Percentiles rank a stretch among this genome's conserved stretches.
phyloP scores from a whole-genome alignment of 1,140 invertebrate species.

The Polyergus mexicanus region DNA sequence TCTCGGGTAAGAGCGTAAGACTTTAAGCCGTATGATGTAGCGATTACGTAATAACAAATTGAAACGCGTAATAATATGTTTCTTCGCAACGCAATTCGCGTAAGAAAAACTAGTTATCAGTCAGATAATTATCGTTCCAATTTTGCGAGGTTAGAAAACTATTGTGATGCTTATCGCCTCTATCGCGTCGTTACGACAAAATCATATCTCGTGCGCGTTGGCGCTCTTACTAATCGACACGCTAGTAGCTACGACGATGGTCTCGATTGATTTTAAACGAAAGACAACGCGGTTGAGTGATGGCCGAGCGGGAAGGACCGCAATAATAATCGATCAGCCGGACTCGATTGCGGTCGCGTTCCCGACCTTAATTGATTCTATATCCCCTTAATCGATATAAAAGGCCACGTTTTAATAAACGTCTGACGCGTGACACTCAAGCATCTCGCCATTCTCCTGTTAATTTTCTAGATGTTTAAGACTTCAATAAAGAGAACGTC shows the following conservation, averaged over 20 bases:
- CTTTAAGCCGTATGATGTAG: background rate
- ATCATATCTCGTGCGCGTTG: slow-evolving; percentile 22
- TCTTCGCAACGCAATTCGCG: background rate
- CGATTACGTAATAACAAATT: slow-evolving; percentile 13
- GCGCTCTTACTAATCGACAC: slow-evolving; percentile 55
- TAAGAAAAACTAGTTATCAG: slow-evolving; percentile 33
- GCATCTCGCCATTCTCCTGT: background rate
- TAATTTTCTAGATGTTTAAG: slow-evolving; percentile 43
- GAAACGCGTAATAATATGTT: slow-evolving; percentile 26
- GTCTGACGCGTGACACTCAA: slow-evolving; percentile 29
- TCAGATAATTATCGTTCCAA: slow-evolving; percentile 46
- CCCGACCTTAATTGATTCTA: slow-evolving; percentile 47
- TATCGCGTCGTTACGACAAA: slow-evolving; percentile 35
- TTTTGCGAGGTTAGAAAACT: slow-evolving; percentile 32
- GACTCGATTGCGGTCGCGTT: slow-evolving; percentile 21
- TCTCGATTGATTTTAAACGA: slow-evolving; percentile 61
- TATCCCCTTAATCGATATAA: slow-evolving; percentile 45
- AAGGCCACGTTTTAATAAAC: slow-evolving; percentile 48
- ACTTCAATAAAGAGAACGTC: background rate
- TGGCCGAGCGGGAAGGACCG: slow-evolving; percentile 32
- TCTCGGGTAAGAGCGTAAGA: slow-evolving; percentile 1
- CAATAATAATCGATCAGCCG: slow-evolving; percentile 57
- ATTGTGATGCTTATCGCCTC: slow-evolving; percentile 33
- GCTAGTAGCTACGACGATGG: slow-evolving; percentile 45
- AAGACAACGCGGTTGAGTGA: slow-evolving; percentile 40